Evolutionary conservation across 1,140 invertebrate genomes (phyloP), one percentile per base, ranked within the genome.

Genomic region (Trichoplusia ni): DNA sequence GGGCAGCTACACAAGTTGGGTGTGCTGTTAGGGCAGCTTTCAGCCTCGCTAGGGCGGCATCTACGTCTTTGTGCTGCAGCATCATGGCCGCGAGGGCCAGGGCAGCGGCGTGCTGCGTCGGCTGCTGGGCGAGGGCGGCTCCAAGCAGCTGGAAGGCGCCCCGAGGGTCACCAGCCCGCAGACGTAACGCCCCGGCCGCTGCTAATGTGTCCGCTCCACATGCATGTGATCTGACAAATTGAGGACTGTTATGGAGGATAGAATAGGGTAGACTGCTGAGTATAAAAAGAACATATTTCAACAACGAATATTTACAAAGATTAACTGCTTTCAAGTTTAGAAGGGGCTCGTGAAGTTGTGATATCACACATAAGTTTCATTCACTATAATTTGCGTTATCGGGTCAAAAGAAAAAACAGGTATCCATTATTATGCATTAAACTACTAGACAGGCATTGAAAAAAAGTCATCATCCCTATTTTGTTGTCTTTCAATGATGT

Each of bases 1-100:
- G 84, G 1, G 84, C 86, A 1, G 87, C 87, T 0, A 90, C 86
- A 44, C 87, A 90, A 0, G 74, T 77, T 0, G 86, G 83, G 44
- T 90, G 87, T 0, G 82, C 86, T 0, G 77, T 42, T 9, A 90
- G 54, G 1, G 87, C 87, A 2, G 78, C 78, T 66, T 84, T 89
- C 0, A 90, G 70, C 16, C 87, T 79, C 2, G 84, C 79, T 6
- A 90, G 59, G 0, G 77, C 79, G 1, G 87, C 86, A 19, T 87
- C 84, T 1, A 80, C 27, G 35, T 90, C 87, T 56, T 67, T 81
- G 33, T 90, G 86, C 47, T 88, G 82, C 19, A 89, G 62, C 82
- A 90, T 80, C 86, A 90, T 89, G 11, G 88, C 88, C 0, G 86
- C 88, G 1, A 90, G 56, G 0, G 86, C 84, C 1, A 89, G 63